phyloP scores from a whole-genome alignment of 1,140 invertebrate genomes.

The Kradibia gibbosae region DNA sequence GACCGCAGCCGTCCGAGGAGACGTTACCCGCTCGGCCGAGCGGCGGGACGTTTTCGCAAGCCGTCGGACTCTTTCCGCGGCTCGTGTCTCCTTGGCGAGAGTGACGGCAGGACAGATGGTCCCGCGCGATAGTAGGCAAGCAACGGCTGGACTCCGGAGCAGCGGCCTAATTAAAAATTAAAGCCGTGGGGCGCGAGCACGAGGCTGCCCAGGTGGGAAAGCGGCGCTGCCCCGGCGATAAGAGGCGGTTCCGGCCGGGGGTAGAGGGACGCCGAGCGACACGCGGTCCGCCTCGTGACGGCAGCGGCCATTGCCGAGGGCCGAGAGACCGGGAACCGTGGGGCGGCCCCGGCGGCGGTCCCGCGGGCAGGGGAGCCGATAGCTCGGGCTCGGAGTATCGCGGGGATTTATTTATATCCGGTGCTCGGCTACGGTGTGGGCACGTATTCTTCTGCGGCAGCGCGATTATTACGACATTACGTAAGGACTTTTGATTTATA shows the following conservation, averaged over 20 bases:
- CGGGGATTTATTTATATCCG: constrained; percentile 44
- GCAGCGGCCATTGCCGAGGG: constrained; percentile 56
- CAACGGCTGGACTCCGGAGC: not conserved
- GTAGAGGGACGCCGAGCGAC: constrained; percentile 17
- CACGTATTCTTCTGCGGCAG: constrained; percentile 36
- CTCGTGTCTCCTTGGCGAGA: not conserved
- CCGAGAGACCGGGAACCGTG: constrained; percentile 30
- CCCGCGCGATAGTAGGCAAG: not conserved
- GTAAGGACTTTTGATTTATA: constrained; percentile 45
- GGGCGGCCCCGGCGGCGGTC: no score
- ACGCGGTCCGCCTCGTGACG: constrained; percentile 41
- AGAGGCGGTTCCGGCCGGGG: not conserved
- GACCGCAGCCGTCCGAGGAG: not conserved
- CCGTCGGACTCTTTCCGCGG: not conserved
- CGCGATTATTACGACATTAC: constrained; percentile 47
- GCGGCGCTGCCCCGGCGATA: not conserved
- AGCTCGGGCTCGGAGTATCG: constrained; percentile 36
- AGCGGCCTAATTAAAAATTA: not conserved
- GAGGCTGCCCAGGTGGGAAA: constrained; percentile 5
- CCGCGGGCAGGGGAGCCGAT: no score
- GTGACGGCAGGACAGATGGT: not conserved
- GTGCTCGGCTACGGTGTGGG: constrained; percentile 29
- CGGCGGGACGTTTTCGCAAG: not conserved
- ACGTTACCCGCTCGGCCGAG: not conserved
- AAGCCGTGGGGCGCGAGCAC: not conserved